Percentiles rank a stretch among this genome's conserved stretches.
Evolutionary conservation across 1,140 invertebrate species (phyloP).

Genomic region (Gonatopus flavifemur): DNA sequence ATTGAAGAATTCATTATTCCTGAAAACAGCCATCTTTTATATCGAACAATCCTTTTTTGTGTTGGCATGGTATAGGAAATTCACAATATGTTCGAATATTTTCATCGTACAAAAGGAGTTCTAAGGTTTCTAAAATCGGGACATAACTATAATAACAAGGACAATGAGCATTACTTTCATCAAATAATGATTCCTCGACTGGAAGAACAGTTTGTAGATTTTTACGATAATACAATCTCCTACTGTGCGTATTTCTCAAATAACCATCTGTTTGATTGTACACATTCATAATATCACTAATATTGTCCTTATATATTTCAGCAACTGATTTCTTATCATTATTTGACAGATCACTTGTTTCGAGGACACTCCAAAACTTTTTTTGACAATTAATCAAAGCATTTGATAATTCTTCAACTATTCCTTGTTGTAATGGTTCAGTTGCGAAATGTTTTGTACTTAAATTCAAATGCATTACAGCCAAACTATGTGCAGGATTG

Average conservation of each 20-base stretch:
- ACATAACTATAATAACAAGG: background rate
- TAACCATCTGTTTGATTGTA: background rate
- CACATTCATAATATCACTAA: background rate
- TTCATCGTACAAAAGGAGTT: background rate
- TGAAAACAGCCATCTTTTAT: background rate
- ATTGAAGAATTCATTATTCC: too few species aligned
- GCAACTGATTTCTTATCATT: too few species aligned
- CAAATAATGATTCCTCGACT: background rate
- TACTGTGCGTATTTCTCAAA: background rate
- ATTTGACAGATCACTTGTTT: too few species aligned
- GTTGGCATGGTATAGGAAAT: too few species aligned
- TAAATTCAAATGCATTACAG: background rate
- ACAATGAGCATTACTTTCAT: background rate
- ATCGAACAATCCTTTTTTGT: background rate
- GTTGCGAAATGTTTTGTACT: background rate
- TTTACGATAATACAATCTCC: background rate
- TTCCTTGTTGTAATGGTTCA: too few species aligned
- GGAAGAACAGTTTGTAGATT: conserved; percentile 8
- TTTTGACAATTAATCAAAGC: too few species aligned
- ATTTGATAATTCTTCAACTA: too few species aligned
- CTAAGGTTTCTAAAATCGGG: conserved; percentile 1
- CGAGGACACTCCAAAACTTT: too few species aligned
- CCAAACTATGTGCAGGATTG: background rate
- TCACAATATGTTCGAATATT: background rate
- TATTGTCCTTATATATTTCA: background rate